Evolutionary conservation across 2,113 vertebrate genomes (phyloP), one percentile per base, ranked within the genome.

Genomic region (Drymodes brunneopygia): DNA sequence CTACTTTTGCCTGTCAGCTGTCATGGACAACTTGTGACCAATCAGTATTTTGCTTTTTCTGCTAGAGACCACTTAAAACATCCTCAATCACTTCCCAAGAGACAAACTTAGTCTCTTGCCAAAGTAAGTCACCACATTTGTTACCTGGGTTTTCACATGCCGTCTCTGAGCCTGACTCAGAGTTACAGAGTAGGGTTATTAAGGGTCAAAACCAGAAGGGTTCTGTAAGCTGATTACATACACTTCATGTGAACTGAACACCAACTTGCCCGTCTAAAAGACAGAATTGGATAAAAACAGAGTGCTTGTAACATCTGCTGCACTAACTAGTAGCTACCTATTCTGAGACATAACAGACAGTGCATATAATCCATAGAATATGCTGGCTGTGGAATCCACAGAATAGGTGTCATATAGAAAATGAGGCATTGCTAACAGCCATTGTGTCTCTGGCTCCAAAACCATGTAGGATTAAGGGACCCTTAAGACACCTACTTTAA

Each of bases 1-100:
- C 36, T 86, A 72, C 64, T 96, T 88, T 72, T 66, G 79, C 92
- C 88, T 93, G 94, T 93, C 92, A 97, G 62, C 94, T 93, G 74
- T 69, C 85, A 60, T 0, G 45, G 22, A 82, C 50, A 93, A 94
- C 92, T 93, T 97, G 85, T 86, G 91, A 90, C 96, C 95, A 94
- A 93, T 92, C 62, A 16, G 24, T 82, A 45, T 85, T 93, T 67
- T 40, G 20, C 53, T 61, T 85, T 88, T 92, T 85, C 31, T 80
- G 13, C 53, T 82, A 33, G 18, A 14, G 64, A 71, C 74, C 74
- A 61, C 58, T 92, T 66, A 50, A 70, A 90, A 65, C 20, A 90
- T 40, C 53, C 28, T 92, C 86, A 80, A 7, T 45, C n/a, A 5
- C 42, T 82, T 80, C 66, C 45, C 17, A 31, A 65, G 45, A 81